Percentiles rank a stretch among this genome's conserved stretches.
Conservation (phyloP, 2,888 invertebrate genomes). For the Drosophila paranaensis region DNA sequence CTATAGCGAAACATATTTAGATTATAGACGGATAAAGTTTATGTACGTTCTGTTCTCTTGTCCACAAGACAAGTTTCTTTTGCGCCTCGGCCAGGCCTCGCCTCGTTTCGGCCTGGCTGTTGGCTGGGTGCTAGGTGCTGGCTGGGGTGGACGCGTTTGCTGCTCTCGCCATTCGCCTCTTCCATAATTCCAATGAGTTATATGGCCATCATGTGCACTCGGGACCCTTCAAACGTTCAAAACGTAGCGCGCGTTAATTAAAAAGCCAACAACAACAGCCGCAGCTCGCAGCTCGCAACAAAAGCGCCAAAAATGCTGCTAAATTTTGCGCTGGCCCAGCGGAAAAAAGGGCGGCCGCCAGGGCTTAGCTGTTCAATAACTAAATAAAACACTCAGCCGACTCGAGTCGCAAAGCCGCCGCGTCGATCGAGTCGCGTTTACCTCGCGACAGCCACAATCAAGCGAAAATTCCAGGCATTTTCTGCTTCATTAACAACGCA, state of each 20-base stretch:
- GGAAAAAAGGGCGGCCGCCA: conserved; percentile 51
- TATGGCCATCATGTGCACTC: conserved; percentile 70
- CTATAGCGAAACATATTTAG: conserved; percentile 72
- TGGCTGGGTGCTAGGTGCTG: conserved; percentile 4
- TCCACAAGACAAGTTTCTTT: conserved; percentile 35
- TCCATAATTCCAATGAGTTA: conserved; percentile 77
- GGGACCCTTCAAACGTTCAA: conserved; percentile 66
- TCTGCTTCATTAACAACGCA: conserved; percentile 78
- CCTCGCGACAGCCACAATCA: conserved; percentile 60
- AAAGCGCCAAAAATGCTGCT: conserved; percentile 77
- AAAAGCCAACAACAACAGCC: conserved; percentile 53
- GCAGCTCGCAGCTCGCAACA: conserved; percentile 32
- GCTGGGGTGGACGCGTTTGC: conserved; percentile 29
- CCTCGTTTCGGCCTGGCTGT: conserved; percentile 4
- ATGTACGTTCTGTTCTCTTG: conserved; percentile 64
- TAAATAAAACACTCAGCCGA: conserved; percentile 72
- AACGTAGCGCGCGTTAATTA: conserved; percentile 78
- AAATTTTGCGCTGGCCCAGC: conserved; percentile 53
- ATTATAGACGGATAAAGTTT: conserved; percentile 80
- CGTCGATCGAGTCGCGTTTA: conserved; percentile 27
- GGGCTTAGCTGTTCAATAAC: conserved; percentile 72
- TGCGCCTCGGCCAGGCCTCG: not conserved
- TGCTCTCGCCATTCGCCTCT: conserved; percentile 33
- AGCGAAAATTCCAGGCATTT: conserved; percentile 77
- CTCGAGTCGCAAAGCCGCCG: conserved; percentile 13